phyloP scores from a whole-genome alignment of 1,140 invertebrate genomes.

The Sitophilus oryzae region DNA sequence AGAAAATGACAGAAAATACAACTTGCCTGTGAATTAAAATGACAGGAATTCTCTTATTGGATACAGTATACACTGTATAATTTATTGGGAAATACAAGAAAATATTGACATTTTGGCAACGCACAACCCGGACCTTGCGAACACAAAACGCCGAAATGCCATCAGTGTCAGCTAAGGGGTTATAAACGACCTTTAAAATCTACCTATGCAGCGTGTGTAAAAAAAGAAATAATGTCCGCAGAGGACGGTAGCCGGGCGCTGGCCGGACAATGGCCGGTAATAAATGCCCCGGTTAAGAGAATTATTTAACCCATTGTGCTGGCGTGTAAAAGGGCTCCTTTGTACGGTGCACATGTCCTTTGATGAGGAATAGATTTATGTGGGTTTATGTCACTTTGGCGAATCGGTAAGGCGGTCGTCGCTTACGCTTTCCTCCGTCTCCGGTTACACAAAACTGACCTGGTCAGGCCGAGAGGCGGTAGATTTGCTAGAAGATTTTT shows the following conservation, averaged over 20 bases:
- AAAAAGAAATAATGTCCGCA: conserved; percentile 16
- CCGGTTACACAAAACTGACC: conserved; percentile 10
- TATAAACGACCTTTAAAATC: conserved; percentile 17
- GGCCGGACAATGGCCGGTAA: conserved; percentile 12
- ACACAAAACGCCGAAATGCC: conserved; percentile 7
- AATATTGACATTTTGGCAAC: conserved; percentile 8
- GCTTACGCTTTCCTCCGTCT: too few relatives aligned
- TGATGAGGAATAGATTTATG: conserved; percentile 21
- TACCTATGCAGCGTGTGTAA: conserved; percentile 8
- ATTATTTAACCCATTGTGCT: conserved; percentile 19
- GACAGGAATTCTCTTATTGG: not conserved
- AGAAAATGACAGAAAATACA: not conserved
- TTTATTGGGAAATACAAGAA: not conserved
- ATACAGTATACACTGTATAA: not conserved
- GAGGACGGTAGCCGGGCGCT: conserved; percentile 11
- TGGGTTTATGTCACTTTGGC: conserved; percentile 15
- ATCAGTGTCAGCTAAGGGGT: conserved; percentile 21
- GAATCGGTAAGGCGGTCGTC: conserved; percentile 9
- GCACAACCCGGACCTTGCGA: not conserved
- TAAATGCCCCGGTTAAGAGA: conserved; percentile 18
- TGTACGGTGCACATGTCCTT: conserved; percentile 13
- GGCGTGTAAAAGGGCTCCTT: conserved; percentile 11
- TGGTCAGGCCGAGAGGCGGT: too few relatives aligned
- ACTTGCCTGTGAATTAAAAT: not conserved
- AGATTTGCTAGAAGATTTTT: too few relatives aligned